These are phyloP conservation scores for Chaetophractus vellerosus DNA, from an alignment of 2,797 vertebrate genomes.

Conservation along the genomic window DNA sequence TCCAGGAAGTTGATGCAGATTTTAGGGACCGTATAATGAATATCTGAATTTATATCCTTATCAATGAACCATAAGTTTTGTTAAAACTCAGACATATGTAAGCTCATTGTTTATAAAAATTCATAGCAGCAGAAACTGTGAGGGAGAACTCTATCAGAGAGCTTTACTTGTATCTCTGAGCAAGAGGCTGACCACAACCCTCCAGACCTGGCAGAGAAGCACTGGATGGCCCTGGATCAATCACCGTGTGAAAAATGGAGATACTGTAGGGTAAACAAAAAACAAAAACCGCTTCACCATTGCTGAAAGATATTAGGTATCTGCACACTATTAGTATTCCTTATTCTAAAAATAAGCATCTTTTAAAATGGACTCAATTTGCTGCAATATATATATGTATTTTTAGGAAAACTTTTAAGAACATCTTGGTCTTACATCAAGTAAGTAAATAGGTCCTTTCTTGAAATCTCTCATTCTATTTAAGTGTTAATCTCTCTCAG, in stretches of 20 bases:
- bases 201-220: background rate
- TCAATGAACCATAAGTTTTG: background rate
- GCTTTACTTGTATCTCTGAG: background rate
- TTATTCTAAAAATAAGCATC: no score
- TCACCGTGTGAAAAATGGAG: background rate
- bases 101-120: background rate
- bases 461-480: no score
- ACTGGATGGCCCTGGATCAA: background rate
- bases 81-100: background rate
- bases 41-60: background rate
- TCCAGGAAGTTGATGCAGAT: background rate
- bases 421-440: no score
- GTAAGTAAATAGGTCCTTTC: no score
- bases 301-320: background rate
- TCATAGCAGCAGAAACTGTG: background rate
- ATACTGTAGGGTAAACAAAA: background rate
- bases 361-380: no score
- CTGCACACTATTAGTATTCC: background rate
- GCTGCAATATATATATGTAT: no score
- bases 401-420: no score
- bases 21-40: background rate
- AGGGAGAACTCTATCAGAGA: background rate
- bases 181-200: background rate
- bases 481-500: no score
- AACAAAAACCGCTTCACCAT: no score